Evolutionary conservation across 1,140 invertebrate genomes (phyloP).

Genomic region (Rhizoglyphus robini): DNA sequence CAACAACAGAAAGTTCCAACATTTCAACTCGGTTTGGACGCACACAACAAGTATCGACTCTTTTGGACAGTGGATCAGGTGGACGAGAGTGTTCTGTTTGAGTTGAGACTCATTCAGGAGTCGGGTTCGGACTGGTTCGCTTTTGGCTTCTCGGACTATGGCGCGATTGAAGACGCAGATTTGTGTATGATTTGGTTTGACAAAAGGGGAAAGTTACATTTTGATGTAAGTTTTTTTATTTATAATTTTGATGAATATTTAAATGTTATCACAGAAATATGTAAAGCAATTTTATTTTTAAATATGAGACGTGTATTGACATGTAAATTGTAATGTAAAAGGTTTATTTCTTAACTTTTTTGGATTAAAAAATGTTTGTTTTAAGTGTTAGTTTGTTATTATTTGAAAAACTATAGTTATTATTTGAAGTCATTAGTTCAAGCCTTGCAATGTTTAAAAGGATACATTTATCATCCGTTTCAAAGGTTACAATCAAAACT

Average conservation of each 20-base stretch:
- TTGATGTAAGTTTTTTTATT: conserved; percentile 45
- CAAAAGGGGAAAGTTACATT: conserved; percentile 45
- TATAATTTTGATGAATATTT: conserved; percentile 17
- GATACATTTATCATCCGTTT: too few relatives aligned
- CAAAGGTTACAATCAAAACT: too few relatives aligned
- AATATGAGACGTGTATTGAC: not conserved
- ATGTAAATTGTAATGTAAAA: too few relatives aligned
- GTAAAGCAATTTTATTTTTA: not conserved
- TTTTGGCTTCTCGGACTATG: conserved; percentile 81
- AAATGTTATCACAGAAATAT: conserved; percentile 21
- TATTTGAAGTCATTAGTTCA: too few relatives aligned
- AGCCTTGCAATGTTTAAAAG: too few relatives aligned
- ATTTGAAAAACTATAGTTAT: too few relatives aligned
- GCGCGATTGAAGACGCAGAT: conserved; percentile 58
- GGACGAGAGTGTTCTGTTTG: conserved; percentile 25
- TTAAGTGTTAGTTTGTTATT: too few relatives aligned
- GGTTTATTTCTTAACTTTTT: too few relatives aligned
- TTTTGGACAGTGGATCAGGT: conserved; percentile 30
- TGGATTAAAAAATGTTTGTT: too few relatives aligned
- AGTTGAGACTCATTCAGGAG: conserved; percentile 24
- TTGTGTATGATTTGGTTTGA: conserved; percentile 67
- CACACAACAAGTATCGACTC: conserved; percentile 23
- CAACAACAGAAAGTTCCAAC: not conserved
- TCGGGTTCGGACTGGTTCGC: conserved; percentile 51
- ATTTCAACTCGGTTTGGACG: conserved; percentile 26